Evolutionary conservation across 2,113 vertebrate species (phyloP), one percentile per base, ranked within the genome.

Genomic region (Ondatra zibethicus): DNA sequence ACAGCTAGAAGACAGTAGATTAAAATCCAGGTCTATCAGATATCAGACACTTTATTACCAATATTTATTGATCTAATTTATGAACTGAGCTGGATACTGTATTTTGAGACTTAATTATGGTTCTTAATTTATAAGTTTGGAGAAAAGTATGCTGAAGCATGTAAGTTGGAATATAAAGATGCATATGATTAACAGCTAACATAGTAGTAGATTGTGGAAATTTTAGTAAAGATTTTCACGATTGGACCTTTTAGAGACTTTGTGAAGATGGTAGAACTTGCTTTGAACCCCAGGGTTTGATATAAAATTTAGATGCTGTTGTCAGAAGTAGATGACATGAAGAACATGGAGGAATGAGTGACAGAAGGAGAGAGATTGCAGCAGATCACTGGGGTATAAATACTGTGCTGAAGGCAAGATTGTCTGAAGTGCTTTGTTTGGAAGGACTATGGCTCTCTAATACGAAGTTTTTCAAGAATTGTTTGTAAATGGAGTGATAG

Each of bases 271-370:
- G 25, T 75, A 27, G 39, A 42, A 75, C 23, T 75, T 75, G 4
- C 23, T 75, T 75, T 75, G 73, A 75, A 27, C 23, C 10, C 23
- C 7, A 33, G 31, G 33, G 36, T 81, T 91, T 80, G 68, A 65
- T 1, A 50, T 93, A 75, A 52, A 76, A 86, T 68, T 75, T 81
- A 81, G 65, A 93, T 19, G 13, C 36, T 86, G 65, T 82, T 95
- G n/a, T 85, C 50, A 89, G 76, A 47, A 72, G 29, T 87, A 78
- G 27, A 80, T 80, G 63, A 81, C 17, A 61, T 52, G 47, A 93
- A 94, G 77, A 89, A 88, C 45, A 80, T 21, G n/a, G 82, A 66
- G 52, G 27, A n/a, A 55, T 80, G 63, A 93, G 47, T 92, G 77
- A 68, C 81, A 27, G 73, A 75, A 75, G 73, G 84, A 84, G 31